Conservation (phyloP, 2,113 vertebrate species). For the Ochotona curzoniae region DNA sequence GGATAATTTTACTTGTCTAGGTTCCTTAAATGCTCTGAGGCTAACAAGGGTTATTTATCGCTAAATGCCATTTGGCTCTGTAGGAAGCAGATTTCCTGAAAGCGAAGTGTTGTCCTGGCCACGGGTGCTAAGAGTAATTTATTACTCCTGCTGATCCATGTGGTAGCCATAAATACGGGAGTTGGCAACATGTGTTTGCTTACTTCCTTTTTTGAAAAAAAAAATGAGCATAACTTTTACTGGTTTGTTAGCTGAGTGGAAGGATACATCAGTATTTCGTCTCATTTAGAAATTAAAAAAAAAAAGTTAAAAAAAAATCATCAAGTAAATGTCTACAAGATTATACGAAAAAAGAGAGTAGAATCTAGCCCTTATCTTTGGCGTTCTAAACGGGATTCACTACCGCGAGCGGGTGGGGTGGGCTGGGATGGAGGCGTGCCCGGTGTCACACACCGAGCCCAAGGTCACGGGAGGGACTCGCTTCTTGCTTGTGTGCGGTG, state of each 20-base stretch:
- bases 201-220: constrained; percentile 85
- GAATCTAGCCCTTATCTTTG: constrained; percentile 90
- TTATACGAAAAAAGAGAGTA: constrained; percentile 82
- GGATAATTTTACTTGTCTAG: constrained; percentile 64
- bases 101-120: constrained; percentile 66
- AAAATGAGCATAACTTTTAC: constrained; percentile 83
- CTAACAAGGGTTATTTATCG: constrained; percentile 60
- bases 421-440: constrained; percentile 68
- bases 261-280: constrained; percentile 84
- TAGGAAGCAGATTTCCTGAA: constrained; percentile 72
- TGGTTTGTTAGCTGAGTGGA: constrained; percentile 81
- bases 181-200: constrained; percentile 79
- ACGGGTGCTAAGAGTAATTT: constrained; percentile 69
- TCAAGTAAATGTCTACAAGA: constrained; percentile 87
- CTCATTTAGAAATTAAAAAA: constrained; percentile 80
- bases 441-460: constrained; percentile 81
- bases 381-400: constrained; percentile 88
- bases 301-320: constrained; percentile 83
- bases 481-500: constrained; percentile 83
- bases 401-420: constrained; percentile 84
- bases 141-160: constrained; percentile 79
- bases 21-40: constrained; percentile 62
- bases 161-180: constrained; percentile 75
- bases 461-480: constrained; percentile 78
- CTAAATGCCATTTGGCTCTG: constrained; percentile 77